A percentile compares a stretch with the other conserved stretches of the same genome.
Evolutionary conservation across 1,140 invertebrate species (phyloP).

Genomic region (Nymphalis io): DNA sequence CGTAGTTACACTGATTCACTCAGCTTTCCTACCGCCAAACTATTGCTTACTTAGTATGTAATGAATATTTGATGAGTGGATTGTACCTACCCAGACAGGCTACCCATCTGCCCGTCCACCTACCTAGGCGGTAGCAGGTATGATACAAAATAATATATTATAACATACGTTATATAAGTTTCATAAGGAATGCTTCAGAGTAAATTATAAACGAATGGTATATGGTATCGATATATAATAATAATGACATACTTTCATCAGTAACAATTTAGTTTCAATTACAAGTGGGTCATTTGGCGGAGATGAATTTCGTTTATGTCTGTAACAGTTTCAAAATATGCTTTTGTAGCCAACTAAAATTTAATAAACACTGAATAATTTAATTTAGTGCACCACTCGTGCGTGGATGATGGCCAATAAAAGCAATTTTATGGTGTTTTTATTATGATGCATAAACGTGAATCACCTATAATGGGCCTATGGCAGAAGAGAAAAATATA

Average conservation of each 20-base stretch:
- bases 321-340: constrained; percentile 68
- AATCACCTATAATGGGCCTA: constrained; percentile 66
- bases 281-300: constrained; percentile 64
- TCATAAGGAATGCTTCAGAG: too few relatives aligned
- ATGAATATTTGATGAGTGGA: too few relatives aligned
- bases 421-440: constrained; percentile 73
- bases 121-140: too few relatives aligned
- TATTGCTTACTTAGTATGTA: too few relatives aligned
- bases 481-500: constrained; percentile 36
- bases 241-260: background rate
- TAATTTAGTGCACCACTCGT: constrained; percentile 72
- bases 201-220: too few relatives aligned
- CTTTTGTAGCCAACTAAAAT: constrained; percentile 70
- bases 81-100: too few relatives aligned
- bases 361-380: constrained; percentile 77
- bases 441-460: constrained; percentile 78
- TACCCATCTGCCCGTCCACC: too few relatives aligned
- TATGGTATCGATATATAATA: too few relatives aligned
- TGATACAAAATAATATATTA: too few relatives aligned
- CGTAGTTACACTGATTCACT: too few relatives aligned
- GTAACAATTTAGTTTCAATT: constrained; percentile 45
- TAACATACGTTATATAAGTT: too few relatives aligned
- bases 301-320: constrained; percentile 55
- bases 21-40: too few relatives aligned
- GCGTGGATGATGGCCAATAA: constrained; percentile 77